Conservation (phyloP, 2,797 vertebrate genomes). For the Catamblyrhynchus diadema region DNA sequence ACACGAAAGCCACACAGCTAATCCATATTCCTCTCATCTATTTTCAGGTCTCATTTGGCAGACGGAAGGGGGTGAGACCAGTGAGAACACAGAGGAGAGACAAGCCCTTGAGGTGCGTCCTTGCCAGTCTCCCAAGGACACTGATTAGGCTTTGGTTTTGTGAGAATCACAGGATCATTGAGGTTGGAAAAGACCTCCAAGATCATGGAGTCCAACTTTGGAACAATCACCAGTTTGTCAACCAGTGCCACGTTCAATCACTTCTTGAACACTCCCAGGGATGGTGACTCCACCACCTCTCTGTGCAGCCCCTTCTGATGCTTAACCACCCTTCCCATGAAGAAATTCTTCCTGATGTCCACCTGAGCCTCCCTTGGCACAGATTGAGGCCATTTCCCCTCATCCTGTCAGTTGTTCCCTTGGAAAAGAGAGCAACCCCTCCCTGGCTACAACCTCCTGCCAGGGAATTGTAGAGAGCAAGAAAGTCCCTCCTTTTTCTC, state of each 20-base stretch:
- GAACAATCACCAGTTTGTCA: background rate
- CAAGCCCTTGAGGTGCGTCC: background rate
- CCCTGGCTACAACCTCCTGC: background rate
- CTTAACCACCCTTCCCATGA: background rate
- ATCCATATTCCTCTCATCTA: background rate
- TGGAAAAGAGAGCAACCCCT: fast-evolving
- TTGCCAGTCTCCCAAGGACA: background rate
- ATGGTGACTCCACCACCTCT: background rate
- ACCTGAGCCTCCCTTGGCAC: background rate
- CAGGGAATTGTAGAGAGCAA: background rate
- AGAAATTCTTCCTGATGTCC: background rate
- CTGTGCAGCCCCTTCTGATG: background rate
- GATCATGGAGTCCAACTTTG: background rate
- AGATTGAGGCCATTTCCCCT: background rate
- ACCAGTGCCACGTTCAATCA: fast-evolving
- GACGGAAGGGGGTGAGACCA: background rate
- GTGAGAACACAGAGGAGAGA: background rate
- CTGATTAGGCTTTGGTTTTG: background rate
- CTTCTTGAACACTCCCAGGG: background rate
- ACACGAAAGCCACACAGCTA: background rate
- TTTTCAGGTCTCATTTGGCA: background rate
- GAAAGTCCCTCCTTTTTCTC: background rate
- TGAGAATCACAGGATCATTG: background rate
- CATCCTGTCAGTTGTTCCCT: background rate
- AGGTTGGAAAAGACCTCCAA: background rate